Percentiles rank a stretch among this genome's conserved stretches.
These are phyloP conservation scores for Strongylocentrotus purpuratus DNA, from an alignment of 35 echinoderm and acorn worm genomes.

Conservation along the genomic window DNA sequence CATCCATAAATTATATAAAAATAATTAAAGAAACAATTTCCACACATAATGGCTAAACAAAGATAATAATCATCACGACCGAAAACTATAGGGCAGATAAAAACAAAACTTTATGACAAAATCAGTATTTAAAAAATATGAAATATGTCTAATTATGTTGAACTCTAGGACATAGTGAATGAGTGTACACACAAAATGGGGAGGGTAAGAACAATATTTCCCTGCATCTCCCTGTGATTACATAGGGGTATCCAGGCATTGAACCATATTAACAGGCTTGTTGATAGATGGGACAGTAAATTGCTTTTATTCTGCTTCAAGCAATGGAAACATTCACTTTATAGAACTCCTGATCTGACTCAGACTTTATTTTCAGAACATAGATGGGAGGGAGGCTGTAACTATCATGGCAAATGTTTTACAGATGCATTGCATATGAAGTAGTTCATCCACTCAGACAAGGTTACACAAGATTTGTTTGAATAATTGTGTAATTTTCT, in stretches of 20 bases:
- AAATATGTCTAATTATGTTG: too few species aligned
- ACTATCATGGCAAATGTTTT: background rate
- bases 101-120: too few species aligned
- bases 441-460: background rate
- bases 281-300: background rate
- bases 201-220: background rate
- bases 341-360: background rate
- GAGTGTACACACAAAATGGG: too few species aligned
- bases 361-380: background rate
- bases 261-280: background rate
- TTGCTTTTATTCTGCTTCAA: background rate
- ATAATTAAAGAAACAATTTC: too few species aligned
- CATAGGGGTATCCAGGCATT: background rate
- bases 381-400: background rate
- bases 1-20: too few species aligned
- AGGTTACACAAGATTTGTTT: too few species aligned
- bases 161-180: too few species aligned
- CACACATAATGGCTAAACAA: too few species aligned
- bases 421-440: background rate
- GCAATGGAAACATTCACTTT: conserved; percentile 3
- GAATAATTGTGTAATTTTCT: too few species aligned
- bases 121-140: too few species aligned
- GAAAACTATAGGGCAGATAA: too few species aligned
- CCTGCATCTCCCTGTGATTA: background rate
- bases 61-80: too few species aligned